Evolutionary conservation across 2,113 vertebrate species (phyloP).

Genomic region (Anolis sagrei): DNA sequence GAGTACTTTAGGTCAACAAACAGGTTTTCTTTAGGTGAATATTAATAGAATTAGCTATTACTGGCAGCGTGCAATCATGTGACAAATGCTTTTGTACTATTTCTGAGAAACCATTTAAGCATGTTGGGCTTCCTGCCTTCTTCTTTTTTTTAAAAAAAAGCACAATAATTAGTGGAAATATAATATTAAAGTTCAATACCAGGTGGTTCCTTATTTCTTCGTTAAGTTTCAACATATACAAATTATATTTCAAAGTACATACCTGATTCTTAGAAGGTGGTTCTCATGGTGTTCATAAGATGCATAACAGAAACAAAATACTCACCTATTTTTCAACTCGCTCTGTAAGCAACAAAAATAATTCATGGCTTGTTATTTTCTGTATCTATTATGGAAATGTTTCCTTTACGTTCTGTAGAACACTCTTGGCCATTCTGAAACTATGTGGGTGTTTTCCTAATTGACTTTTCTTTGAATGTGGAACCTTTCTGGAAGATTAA

Average conservation of each 20-base stretch:
- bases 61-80: background rate
- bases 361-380: constrained; percentile 12
- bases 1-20: constrained; percentile 61
- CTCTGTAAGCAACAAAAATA: background rate
- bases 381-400: constrained; percentile 15
- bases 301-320: background rate
- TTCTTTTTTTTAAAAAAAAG: background rate
- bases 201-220: background rate
- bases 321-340: background rate
- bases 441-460: constrained; percentile 5
- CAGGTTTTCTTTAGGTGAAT: constrained; percentile 71
- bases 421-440: constrained; percentile 1
- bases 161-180: constrained; percentile 48
- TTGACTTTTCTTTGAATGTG: constrained; percentile 19
- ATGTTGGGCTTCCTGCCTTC: constrained; percentile 7
- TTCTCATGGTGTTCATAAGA: background rate
- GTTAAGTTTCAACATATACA: constrained; percentile 13
- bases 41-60: constrained; percentile 63
- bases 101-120: constrained; percentile 31
- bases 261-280: background rate
- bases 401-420: constrained; percentile 14
- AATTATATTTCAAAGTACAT: constrained; percentile 4
- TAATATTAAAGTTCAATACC: background rate
- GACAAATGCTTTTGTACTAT: constrained; percentile 42
- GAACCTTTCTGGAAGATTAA: constrained; percentile 32